Conservation (phyloP, 2,113 vertebrate species). For the Corapipo altera region DNA sequence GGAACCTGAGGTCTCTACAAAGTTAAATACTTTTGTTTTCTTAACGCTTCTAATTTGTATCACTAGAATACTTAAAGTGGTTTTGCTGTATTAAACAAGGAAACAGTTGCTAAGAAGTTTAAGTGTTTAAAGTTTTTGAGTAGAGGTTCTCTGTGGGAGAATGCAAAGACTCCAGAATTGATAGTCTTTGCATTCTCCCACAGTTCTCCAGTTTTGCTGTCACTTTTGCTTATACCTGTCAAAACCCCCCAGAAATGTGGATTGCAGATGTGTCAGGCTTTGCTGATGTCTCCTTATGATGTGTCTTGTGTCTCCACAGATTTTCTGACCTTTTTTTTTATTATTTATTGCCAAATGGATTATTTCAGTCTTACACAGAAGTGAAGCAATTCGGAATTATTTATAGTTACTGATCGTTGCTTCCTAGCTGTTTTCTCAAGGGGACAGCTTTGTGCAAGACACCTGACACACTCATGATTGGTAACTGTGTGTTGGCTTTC, state of each 20-base stretch:
- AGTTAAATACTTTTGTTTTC: not conserved
- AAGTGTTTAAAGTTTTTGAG: not conserved
- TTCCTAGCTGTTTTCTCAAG: not conserved
- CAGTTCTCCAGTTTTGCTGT: not conserved
- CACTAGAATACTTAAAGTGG: not conserved
- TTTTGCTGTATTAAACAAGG: not conserved
- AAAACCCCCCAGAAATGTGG: fast-evolving
- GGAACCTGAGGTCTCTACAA: not conserved
- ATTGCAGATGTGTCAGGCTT: not conserved
- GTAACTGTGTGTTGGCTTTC: not conserved
- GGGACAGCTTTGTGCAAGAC: not conserved
- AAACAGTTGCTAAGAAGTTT: not conserved
- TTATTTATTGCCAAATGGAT: not conserved
- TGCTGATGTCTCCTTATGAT: not conserved
- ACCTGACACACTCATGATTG: not conserved
- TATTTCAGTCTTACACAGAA: not conserved
- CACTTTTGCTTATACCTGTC: not conserved
- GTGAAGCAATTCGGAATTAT: not conserved
- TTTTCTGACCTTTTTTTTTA: not conserved
- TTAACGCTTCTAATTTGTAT: not conserved
- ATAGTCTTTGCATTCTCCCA: too few species aligned
- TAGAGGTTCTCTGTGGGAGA: not conserved
- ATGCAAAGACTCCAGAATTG: too few species aligned
- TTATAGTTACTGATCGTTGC: not conserved
- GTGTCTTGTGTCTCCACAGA: not conserved